These are phyloP conservation scores for Crocidura indochinensis DNA, from an alignment of 2,797 vertebrate species.

Conservation along the genomic window DNA sequence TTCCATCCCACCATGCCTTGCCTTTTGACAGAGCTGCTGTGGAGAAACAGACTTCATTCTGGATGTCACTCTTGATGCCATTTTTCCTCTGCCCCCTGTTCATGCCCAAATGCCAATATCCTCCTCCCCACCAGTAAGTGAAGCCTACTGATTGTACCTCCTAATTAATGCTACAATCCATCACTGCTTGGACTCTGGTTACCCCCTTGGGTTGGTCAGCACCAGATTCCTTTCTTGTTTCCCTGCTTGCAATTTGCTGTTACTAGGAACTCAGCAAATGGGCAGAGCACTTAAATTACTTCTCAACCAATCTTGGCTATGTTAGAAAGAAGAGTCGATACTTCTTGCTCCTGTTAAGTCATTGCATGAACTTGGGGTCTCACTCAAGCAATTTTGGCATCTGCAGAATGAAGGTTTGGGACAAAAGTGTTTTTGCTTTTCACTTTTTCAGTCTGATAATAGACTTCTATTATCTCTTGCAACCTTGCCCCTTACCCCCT, in stretches of 20 bases:
- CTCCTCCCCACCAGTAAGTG: too few relatives aligned
- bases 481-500: too few relatives aligned
- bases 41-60: background rate
- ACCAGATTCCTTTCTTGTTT: background rate
- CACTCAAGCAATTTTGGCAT: conserved; percentile 49
- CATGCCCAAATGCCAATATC: background rate
- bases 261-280: background rate
- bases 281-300: conserved; percentile 55
- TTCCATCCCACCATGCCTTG: background rate
- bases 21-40: background rate
- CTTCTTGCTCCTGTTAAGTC: conserved; percentile 70
- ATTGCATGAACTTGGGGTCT: conserved; percentile 7
- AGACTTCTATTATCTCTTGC: too few relatives aligned
- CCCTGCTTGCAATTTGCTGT: conserved; percentile 13
- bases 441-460: too few relatives aligned
- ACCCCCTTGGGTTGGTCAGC: too few relatives aligned
- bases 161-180: background rate
- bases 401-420: background rate
- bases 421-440: too few relatives aligned
- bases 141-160: background rate
- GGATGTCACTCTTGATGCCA: background rate
- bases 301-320: conserved; percentile 67
- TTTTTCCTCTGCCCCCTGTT: background rate
- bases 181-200: background rate
- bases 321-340: conserved; percentile 32